These are phyloP conservation scores for Eupeodes corollae DNA, from an alignment of 1,140 invertebrate genomes.

Conservation along the genomic window DNA sequence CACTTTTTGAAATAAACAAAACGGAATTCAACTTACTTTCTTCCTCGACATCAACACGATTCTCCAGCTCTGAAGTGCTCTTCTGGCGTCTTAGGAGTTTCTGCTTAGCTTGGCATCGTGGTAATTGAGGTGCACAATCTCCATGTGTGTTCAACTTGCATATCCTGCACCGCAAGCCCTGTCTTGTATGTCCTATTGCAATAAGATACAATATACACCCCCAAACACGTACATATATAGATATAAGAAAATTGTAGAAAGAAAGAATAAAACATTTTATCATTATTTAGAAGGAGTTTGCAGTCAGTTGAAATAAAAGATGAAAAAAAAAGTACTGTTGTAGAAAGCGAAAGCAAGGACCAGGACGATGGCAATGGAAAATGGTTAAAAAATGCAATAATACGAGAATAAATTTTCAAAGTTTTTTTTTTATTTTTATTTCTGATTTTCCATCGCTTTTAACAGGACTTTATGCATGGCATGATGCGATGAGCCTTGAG, in stretches of 20 bases:
- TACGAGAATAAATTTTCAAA: not conserved
- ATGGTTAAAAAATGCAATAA: not conserved
- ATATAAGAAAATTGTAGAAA: not conserved
- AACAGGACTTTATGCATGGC: not conserved
- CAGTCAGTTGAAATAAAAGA: not conserved
- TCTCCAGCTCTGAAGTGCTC: constrained; percentile 66
- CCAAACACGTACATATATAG: not conserved
- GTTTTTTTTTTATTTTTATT: too few species aligned
- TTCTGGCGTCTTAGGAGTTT: constrained; percentile 74
- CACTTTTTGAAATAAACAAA: not conserved
- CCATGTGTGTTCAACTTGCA: constrained; percentile 87
- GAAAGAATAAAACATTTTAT: not conserved
- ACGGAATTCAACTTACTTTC: constrained; percentile 50
- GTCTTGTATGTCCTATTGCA: constrained; percentile 70
- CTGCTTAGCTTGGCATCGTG: constrained; percentile 71
- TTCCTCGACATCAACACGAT: constrained; percentile 51
- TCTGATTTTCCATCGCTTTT: not conserved
- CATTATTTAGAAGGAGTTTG: not conserved
- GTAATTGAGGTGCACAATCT: constrained; percentile 72
- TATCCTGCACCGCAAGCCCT: constrained; percentile 76
- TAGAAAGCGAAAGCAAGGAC: not conserved
- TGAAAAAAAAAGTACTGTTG: not conserved
- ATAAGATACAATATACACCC: not conserved
- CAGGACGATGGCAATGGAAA: too few species aligned
- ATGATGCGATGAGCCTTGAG: too few species aligned